Percentiles rank a stretch among this genome's conserved stretches.
Conservation (phyloP, 2,113 vertebrate genomes). For the Dryoscopus gambensis region DNA sequence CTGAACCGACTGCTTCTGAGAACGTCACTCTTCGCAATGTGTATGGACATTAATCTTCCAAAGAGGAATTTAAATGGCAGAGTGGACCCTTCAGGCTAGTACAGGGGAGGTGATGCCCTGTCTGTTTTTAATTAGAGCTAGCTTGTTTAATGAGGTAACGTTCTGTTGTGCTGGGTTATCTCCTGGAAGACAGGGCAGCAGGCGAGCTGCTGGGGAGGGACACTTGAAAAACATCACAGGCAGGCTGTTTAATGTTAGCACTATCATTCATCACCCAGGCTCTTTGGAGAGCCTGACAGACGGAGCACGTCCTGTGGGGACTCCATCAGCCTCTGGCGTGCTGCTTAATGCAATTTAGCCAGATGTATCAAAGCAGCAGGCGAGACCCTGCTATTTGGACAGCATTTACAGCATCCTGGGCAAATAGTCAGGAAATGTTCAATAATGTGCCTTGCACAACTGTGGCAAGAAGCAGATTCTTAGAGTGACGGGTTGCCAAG, state of each 20-base stretch:
- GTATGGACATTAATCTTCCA: slow-evolving; percentile 8
- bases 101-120: slow-evolving; percentile 13
- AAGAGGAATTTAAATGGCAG: slow-evolving; percentile 7
- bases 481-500: background rate
- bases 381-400: slow-evolving; percentile 53
- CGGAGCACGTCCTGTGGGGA: slow-evolving; percentile 34
- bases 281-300: slow-evolving; percentile 62
- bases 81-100: background rate
- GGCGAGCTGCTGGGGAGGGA: slow-evolving; percentile 55
- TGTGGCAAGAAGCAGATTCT: slow-evolving; percentile 56
- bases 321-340: slow-evolving; percentile 39
- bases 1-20: background rate
- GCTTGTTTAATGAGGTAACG: slow-evolving; percentile 69
- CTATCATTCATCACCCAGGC: slow-evolving; percentile 55
- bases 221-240: slow-evolving; percentile 45
- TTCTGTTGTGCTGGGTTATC: slow-evolving; percentile 60
- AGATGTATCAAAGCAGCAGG: slow-evolving; percentile 53
- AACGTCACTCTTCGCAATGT: background rate
- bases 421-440: slow-evolving; percentile 72
- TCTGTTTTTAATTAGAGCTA: slow-evolving; percentile 66
- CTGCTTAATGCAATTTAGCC: slow-evolving; percentile 51
- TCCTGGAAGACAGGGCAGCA: slow-evolving; percentile 61
- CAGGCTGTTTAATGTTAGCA: slow-evolving; percentile 64
- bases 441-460: slow-evolving; percentile 62
- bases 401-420: slow-evolving; percentile 58